Conservation (phyloP, 2,113 vertebrate species). For the Chaetodon trifascialis region DNA sequence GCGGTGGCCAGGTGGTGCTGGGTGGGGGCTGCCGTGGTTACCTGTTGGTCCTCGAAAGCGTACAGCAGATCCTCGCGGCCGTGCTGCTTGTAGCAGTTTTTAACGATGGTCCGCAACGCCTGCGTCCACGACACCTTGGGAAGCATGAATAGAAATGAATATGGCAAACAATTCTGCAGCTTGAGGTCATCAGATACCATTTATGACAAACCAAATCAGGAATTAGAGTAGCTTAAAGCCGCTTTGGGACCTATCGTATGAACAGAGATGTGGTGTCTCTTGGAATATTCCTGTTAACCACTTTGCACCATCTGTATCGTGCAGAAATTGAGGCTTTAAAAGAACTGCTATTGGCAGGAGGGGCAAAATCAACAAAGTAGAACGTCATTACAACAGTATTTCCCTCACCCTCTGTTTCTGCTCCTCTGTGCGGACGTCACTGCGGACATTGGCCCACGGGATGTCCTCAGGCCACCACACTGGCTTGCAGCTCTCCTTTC, state of each 20-base stretch:
- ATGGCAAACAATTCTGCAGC: not conserved
- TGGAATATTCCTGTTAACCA: too few relatives aligned
- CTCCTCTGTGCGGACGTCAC: slow-evolving; percentile 96
- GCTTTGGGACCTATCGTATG: too few relatives aligned
- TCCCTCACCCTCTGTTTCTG: slow-evolving; percentile 93
- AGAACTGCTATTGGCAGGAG: not conserved
- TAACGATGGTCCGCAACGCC: slow-evolving; percentile 95
- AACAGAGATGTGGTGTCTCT: too few relatives aligned
- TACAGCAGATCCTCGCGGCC: slow-evolving; percentile 96
- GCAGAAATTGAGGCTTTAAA: not conserved
- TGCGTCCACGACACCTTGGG: slow-evolving; percentile 97
- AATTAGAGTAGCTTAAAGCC: too few relatives aligned
- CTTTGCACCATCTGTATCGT: not conserved
- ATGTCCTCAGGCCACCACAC: slow-evolving; percentile 99
- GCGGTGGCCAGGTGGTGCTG: slow-evolving; percentile 86
- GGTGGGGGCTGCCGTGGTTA: slow-evolving; percentile 75
- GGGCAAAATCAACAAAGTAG: too few relatives aligned
- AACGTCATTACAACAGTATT: not conserved
- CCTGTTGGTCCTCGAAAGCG: slow-evolving; percentile 96
- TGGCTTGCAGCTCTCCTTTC: slow-evolving; percentile 98
- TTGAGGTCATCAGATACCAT: not conserved
- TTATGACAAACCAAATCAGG: too few relatives aligned
- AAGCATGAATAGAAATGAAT: not conserved
- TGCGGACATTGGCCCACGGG: slow-evolving; percentile 98
- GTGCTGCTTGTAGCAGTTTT: slow-evolving; percentile 99